Percentiles rank a stretch among this genome's conserved stretches.
Evolutionary conservation across 2,797 vertebrate genomes (phyloP).

Genomic region (Ctenopoma kingsleyae): DNA sequence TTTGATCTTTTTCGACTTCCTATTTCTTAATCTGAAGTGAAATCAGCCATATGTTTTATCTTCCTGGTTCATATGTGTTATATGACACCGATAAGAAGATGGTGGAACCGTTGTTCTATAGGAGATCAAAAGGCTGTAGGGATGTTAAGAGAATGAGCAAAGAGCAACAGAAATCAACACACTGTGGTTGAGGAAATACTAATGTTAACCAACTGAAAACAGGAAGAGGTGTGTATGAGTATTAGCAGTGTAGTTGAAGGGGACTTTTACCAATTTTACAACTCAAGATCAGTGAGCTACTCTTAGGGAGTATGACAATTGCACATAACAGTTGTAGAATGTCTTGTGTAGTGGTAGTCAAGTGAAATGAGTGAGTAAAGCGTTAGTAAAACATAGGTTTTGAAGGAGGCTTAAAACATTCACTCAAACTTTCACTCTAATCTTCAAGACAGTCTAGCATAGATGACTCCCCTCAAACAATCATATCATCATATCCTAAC

Average conservation of each 20-base stretch:
- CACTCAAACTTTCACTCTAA: not conserved
- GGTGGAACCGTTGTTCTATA: constrained; percentile 13
- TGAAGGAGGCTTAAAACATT: constrained; percentile 14
- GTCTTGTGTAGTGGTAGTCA: not conserved
- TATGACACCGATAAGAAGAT: constrained; percentile 30
- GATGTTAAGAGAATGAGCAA: constrained; percentile 36
- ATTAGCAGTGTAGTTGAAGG: constrained; percentile 46
- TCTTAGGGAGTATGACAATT: not conserved
- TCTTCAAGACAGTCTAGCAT: constrained; percentile 1
- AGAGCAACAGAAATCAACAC: constrained; percentile 50
- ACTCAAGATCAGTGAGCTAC: constrained; percentile 31
- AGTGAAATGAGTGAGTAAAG: not conserved
- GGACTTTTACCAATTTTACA: constrained; percentile 62
- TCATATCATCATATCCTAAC: constrained; percentile 40
- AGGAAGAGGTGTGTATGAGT: constrained; percentile 66
- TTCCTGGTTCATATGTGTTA: constrained; percentile 16
- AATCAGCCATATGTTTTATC: constrained; percentile 19
- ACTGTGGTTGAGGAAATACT: constrained; percentile 49
- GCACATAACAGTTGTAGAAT: not conserved
- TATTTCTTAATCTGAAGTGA: constrained; percentile 18
- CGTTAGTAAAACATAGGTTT: not conserved
- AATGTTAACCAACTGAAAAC: constrained; percentile 70
- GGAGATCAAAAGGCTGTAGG: constrained; percentile 20
- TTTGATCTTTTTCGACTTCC: constrained; percentile 13
- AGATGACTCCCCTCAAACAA: constrained; percentile 3